Conservation (phyloP, 1,140 invertebrate species). For the Ostrea edulis region DNA sequence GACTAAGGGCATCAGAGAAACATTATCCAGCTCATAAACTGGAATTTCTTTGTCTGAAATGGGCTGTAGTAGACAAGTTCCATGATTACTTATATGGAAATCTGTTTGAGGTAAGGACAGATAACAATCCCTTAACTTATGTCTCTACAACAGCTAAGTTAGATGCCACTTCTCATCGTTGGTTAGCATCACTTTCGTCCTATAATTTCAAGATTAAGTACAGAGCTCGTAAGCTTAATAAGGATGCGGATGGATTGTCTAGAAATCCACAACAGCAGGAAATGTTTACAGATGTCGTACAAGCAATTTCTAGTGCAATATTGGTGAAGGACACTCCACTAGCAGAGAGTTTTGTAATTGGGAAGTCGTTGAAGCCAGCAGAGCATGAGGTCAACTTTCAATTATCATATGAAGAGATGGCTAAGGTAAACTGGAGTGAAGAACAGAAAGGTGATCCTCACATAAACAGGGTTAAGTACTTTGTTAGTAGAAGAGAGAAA, state of each 20-base stretch:
- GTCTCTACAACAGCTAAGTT: conserved; percentile 46
- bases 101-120: conserved; percentile 54
- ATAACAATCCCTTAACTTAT: conserved; percentile 58
- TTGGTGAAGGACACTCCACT: not conserved
- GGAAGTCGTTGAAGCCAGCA: not conserved
- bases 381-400: not conserved
- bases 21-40: conserved; percentile 50
- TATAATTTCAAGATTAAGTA: conserved; percentile 44
- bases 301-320: not conserved
- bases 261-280: not conserved
- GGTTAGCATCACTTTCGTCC: conserved; percentile 45
- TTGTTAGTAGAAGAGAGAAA: not conserved
- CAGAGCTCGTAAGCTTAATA: not conserved
- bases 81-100: conserved; percentile 55
- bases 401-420: not conserved
- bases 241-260: not conserved
- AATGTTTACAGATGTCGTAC: not conserved
- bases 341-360: not conserved
- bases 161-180: conserved; percentile 49
- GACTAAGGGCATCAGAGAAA: too few relatives aligned
- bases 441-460: not conserved
- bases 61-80: conserved; percentile 50
- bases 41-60: conserved; percentile 47
- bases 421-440: not conserved
- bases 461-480: conserved; percentile 21